phyloP scores from a whole-genome alignment of 2,797 vertebrate genomes.

The Macrochelys suwanniensis region DNA sequence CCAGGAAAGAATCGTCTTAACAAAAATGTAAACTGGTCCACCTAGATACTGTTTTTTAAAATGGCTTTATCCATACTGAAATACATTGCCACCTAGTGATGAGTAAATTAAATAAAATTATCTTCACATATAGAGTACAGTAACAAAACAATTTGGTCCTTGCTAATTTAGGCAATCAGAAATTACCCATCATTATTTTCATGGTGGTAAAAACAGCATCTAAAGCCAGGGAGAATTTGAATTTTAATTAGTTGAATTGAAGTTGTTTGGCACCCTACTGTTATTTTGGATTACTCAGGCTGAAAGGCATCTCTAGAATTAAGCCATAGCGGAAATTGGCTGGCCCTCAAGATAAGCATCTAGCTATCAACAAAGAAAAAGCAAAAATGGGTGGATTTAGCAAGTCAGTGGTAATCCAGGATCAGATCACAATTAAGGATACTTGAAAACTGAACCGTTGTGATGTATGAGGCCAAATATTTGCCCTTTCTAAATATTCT shows the following conservation, averaged over 20 bases:
- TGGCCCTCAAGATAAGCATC: background rate
- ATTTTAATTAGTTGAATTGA: background rate
- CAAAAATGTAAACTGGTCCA: background rate
- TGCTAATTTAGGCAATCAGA: background rate
- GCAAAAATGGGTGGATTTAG: rapidly evolving
- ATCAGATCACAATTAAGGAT: rapidly evolving
- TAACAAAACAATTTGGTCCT: background rate
- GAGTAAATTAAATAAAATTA: background rate
- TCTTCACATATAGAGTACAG: background rate
- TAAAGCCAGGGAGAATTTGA: background rate
- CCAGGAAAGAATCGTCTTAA: background rate
- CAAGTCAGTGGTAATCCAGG: background rate
- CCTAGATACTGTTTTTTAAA: background rate
- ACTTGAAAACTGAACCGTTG: background rate
- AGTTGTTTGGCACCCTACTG: background rate
- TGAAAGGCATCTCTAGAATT: background rate
- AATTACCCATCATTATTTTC: background rate
- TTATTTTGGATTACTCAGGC: background rate
- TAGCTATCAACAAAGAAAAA: background rate
- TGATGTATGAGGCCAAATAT: background rate
- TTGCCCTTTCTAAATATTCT: background rate
- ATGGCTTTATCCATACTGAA: conserved; percentile 56
- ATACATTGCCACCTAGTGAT: conserved; percentile 82
- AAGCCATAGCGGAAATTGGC: background rate
- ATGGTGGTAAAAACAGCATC: background rate